These are phyloP conservation scores for Pyxicephalus adspersus DNA, from an alignment of 2,113 vertebrate species.

Conservation along the genomic window DNA sequence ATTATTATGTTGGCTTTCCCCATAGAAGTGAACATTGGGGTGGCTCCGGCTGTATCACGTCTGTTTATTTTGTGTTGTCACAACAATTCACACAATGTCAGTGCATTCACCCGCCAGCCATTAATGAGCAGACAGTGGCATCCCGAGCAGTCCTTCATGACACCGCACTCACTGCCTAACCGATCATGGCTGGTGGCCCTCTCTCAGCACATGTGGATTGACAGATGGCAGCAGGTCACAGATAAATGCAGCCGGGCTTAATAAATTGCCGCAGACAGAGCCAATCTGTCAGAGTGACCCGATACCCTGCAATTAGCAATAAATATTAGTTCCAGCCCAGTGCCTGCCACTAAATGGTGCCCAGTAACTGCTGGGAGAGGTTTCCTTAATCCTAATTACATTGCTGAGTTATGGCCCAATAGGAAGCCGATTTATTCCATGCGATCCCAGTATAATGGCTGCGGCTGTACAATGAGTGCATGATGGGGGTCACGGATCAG, in stretches of 20 bases:
- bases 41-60: background rate
- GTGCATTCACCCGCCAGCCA: slow-evolving; percentile 34
- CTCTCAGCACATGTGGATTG: slow-evolving; percentile 34
- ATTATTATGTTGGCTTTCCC: no score
- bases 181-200: slow-evolving; percentile 10
- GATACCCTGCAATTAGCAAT: slow-evolving; percentile 54
- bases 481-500: no score
- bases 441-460: no score
- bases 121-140: slow-evolving; percentile 39
- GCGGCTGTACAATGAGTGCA: no score
- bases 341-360: slow-evolving; percentile 9
- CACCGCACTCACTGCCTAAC: background rate
- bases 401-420: slow-evolving; percentile 1
- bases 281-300: slow-evolving; percentile 49
- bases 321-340: slow-evolving; percentile 37
- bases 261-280: slow-evolving; percentile 50
- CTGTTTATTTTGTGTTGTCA: background rate
- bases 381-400: slow-evolving; percentile 44
- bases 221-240: slow-evolving; percentile 50
- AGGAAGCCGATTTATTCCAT: background rate
- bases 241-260: slow-evolving; percentile 31
- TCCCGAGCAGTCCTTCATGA: slow-evolving; percentile 14
- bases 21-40: no score
- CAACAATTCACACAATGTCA: slow-evolving; percentile 29
- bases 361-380: slow-evolving; percentile 33